Evolutionary conservation across 2,888 invertebrate species (phyloP).

Genomic region (Leptopilina myrica): DNA sequence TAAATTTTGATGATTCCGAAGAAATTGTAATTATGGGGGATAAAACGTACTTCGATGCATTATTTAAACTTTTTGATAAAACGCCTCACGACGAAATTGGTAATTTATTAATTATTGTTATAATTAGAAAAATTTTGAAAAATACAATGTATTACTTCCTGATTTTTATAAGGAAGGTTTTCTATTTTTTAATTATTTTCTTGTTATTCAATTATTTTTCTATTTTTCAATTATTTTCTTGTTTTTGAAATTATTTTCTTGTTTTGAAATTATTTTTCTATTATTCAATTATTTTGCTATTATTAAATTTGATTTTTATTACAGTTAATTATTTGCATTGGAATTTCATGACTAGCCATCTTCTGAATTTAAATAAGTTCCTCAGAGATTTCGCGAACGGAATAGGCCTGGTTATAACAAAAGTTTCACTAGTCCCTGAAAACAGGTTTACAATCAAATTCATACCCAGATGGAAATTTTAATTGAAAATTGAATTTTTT

Average conservation of each 20-base stretch:
- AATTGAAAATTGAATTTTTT: too few relatives aligned
- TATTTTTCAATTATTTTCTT: neutral
- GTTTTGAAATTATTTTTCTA: too few relatives aligned
- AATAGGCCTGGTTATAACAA: neutral
- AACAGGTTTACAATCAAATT: neutral
- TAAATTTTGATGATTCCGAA: constrained; percentile 42
- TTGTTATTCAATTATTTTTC: too few relatives aligned
- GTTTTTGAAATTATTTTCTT: neutral
- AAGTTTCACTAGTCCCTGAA: neutral
- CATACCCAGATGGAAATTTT: neutral
- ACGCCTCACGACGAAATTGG: constrained; percentile 46
- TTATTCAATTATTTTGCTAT: too few relatives aligned
- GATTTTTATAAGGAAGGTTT: neutral
- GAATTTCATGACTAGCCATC: neutral
- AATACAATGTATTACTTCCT: neutral
- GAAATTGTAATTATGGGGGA: constrained; percentile 44
- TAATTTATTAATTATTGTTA: constrained; percentile 24
- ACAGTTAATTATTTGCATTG: neutral
- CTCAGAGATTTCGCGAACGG: neutral
- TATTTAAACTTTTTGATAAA: constrained; percentile 45
- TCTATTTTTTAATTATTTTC: neutral
- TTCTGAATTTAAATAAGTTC: neutral
- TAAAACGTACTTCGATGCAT: constrained; percentile 42
- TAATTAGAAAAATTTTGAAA: neutral
- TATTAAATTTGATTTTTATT: neutral